Base-by-base conservation (phyloP, 2,888 invertebrate species). In the Drosophila birchii region DNA sequence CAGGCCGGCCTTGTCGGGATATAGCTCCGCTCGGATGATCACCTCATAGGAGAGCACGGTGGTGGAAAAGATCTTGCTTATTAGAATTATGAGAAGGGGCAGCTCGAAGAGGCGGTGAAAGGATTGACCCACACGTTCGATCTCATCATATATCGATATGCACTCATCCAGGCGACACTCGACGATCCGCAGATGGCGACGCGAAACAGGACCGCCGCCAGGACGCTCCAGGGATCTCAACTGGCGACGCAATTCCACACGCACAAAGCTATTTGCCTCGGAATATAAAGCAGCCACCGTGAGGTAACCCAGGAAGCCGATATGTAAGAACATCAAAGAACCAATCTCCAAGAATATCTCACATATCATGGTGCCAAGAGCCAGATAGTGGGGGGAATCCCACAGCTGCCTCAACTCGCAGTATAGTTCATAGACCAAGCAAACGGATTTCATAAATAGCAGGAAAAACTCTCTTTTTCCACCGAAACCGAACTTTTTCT, bases 281-380 rank as follows among this genome's bases (percentile, higher is more conserved):
- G 58, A 68, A 20, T 82, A 88, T 0, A 88, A 74, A 2, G 75
- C 64, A 0, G 78, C 86, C n/a, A 88, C 58, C 29, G 75, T 76
- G 2, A 88, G 70, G 20, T 80, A 88, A 3, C 75, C 84, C 38
- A 88, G 36, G n/a, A 82, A 86, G 1, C 73, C 73, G 5, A 82
- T 54, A 18, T 88, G 64, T 26, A 68, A 11, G 1, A 79, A 63
- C 62, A 89, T 59, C 6, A 53, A n/a, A 3, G 68, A 45, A 34
- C 68, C 72, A 1, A 63, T 32, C 1, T 49, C 32, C 1, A 56
- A 44, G n/a, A 72, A 63, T 1, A 54, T 16, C 0, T 84, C 75
- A 5, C 53, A 44, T 2, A 70, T 0, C 0, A 23, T 0, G 0
- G 3, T 20, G 1, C 11, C 7, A 4, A 8, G 0, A 8, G 14